Evolutionary conservation across 2,888 invertebrate species (phyloP), one percentile per base, ranked within the genome.

Genomic region (Schizaphis graminum): DNA sequence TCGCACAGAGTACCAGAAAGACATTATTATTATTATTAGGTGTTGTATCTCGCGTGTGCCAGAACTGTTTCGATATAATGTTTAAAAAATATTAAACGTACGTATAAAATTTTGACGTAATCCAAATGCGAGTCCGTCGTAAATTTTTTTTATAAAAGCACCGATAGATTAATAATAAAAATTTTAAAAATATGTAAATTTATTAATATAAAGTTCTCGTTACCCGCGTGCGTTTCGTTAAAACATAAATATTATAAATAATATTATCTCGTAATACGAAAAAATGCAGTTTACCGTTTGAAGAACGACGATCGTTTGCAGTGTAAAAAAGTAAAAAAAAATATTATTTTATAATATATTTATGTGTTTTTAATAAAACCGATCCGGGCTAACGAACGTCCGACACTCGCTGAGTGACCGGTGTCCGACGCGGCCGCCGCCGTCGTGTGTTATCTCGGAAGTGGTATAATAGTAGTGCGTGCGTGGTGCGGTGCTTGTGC

Each of bases 371-470:
- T 16, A n/a, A 84, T 84, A 57, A 85, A 94, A 84, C 89, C 49
- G 93, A 94, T 61, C 61, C 49, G 85, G 41, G 67, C 86, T 87
- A 94, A 91, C 91, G 90, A 91, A 91, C 94, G 94, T 91, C 94
- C 94, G 94, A 94, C 94, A 94, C 94, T 94, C 94, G 91, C 85
- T 35, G 93, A 90, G 94, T 94, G 94, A 94, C 94, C 94, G 94
- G 94, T 94, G 94, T 94, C 94, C 94, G 90, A 90, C 85, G 47
- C 93, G 93, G 93, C 93, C 85, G 89, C 91, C 94, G 94, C 94
- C 94, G 94, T 94, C 94, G 94, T 86, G 94, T 44, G 94, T 94
- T 94, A 94, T 94, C 94, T 94, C 94, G 94, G 91, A 94, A 94
- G 91, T 94, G 90, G 93, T 93, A 47, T 44, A 86, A 49, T 28